Conservation (phyloP, 2,888 invertebrate species). For the Eupithecia inturbata region DNA sequence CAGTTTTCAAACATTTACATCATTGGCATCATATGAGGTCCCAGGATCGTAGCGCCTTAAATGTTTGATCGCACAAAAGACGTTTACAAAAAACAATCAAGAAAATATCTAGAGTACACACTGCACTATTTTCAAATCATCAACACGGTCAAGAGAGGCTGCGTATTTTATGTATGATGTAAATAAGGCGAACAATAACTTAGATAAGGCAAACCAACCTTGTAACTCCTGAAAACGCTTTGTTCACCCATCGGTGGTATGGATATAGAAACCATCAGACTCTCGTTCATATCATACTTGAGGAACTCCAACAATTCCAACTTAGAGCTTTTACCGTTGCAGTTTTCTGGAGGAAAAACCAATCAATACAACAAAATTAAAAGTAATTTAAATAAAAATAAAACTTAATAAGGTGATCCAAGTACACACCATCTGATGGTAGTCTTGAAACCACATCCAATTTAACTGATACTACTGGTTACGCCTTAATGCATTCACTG, state of each 20-base stretch:
- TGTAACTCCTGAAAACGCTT: constrained; percentile 86
- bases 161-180: too few relatives aligned
- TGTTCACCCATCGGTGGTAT: constrained; percentile 80
- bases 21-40: too few relatives aligned
- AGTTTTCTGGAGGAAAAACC: constrained; percentile 52
- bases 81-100: too few relatives aligned
- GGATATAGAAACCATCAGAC: constrained; percentile 84
- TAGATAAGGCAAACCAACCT: constrained; percentile 74
- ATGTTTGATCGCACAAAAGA: too few relatives aligned
- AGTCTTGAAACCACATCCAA: neutral
- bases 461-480: neutral
- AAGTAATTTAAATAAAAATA: neutral
- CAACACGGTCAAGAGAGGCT: too few relatives aligned
- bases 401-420: neutral
- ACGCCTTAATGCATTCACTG: neutral
- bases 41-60: too few relatives aligned
- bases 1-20: too few relatives aligned
- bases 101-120: too few relatives aligned
- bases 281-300: constrained; percentile 84
- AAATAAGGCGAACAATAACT: too few relatives aligned
- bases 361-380: neutral
- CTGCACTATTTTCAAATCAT: too few relatives aligned
- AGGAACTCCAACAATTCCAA: constrained; percentile 81
- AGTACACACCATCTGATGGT: neutral
- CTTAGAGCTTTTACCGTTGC: constrained; percentile 44